Conservation (phyloP, 1,140 invertebrate genomes). For the Helicoverpa zea region DNA sequence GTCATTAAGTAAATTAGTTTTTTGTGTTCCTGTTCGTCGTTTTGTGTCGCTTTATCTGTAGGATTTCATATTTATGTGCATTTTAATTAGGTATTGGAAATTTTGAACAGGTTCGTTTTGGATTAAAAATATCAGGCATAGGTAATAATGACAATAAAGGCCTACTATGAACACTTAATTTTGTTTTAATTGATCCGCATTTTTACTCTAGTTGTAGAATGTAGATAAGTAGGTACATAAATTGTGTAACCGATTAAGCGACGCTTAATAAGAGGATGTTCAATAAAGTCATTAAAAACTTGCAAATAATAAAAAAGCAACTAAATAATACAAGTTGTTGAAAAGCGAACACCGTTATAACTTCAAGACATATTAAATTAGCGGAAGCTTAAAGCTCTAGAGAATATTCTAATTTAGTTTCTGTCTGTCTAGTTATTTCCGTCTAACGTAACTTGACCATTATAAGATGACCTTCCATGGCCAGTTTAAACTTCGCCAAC, state of each 20-base stretch:
- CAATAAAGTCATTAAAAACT: no score
- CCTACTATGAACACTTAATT: no score
- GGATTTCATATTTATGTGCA: constrained; percentile 42
- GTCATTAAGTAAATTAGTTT: constrained; percentile 47
- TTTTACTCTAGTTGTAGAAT: no score
- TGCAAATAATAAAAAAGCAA: neutral
- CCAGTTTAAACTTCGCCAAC: constrained; percentile 24
- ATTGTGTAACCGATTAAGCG: no score
- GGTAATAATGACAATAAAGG: neutral
- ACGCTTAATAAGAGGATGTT: no score
- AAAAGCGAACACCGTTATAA: constrained; percentile 45
- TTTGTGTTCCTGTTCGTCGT: constrained; percentile 19
- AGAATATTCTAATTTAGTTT: constrained; percentile 82
- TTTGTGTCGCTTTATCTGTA: neutral
- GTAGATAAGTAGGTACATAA: no score
- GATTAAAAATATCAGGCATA: neutral
- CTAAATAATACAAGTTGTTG: constrained; percentile 49
- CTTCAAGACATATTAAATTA: constrained; percentile 59
- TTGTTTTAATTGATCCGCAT: no score
- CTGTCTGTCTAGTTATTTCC: constrained; percentile 81
- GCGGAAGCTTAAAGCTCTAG: constrained; percentile 69
- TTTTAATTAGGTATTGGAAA: constrained; percentile 7
- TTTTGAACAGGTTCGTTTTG: neutral
- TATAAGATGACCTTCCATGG: constrained; percentile 60
- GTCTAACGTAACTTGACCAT: constrained; percentile 68